A percentile compares a stretch with the other conserved stretches of the same genome.
Evolutionary conservation across 2,113 vertebrate species (phyloP).

Genomic region (Pagrus major): DNA sequence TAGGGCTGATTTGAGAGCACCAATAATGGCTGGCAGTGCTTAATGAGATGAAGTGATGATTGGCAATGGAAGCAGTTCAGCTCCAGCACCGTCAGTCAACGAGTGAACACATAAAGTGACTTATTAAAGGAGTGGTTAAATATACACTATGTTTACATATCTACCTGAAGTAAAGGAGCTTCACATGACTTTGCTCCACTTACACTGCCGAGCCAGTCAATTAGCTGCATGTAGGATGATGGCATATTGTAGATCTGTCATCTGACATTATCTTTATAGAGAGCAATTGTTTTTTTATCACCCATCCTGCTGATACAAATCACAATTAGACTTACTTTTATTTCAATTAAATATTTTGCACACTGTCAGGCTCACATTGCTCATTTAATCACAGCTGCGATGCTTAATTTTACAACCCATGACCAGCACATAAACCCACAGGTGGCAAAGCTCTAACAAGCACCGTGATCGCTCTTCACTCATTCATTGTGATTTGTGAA

Average conservation of each 20-base stretch:
- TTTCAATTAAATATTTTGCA: neutral
- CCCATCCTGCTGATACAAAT: no score
- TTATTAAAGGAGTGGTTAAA: neutral
- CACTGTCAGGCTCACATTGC: neutral
- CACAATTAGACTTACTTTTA: neutral
- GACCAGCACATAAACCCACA: neutral
- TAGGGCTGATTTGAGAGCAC: neutral
- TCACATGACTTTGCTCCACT: neutral
- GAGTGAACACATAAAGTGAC: neutral
- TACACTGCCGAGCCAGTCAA: neutral
- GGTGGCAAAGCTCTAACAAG: neutral
- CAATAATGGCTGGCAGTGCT: neutral
- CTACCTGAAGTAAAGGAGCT: neutral
- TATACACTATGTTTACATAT: neutral
- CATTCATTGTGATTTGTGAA: neutral
- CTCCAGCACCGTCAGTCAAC: conserved; percentile 10
- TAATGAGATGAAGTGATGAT: neutral
- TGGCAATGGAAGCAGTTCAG: neutral
- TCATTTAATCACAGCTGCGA: neutral
- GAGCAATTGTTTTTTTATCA: neutral
- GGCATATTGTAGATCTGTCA: neutral
- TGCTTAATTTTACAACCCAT: neutral
- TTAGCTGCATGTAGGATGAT: neutral
- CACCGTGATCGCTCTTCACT: neutral
- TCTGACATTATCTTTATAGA: neutral